Evolutionary conservation across 2,888 invertebrate species (phyloP), one percentile per base, ranked within the genome.

Genomic region (Rhingia rostrata): DNA sequence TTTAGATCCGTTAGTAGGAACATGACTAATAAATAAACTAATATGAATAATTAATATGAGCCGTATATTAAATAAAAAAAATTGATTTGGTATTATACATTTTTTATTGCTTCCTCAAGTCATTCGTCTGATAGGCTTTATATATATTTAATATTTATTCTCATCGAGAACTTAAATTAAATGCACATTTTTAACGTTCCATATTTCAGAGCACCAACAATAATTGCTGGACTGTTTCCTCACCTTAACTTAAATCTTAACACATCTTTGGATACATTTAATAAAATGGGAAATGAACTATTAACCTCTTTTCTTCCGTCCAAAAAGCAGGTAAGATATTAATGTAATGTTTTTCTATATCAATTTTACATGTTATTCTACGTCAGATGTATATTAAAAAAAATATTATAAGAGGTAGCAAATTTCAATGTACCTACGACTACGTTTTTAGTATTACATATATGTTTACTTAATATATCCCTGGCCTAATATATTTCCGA

Each of bases 161-260:
- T 6, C 4, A 12, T 12, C 6, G 4, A 43, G n/a, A 4, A 4
- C 4, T 4, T 4, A n/a, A 30, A 30, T 43, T 0, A 12, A 12
- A 9, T 4, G 14, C 35, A 14, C 9, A 5, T 9, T n/a, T 22
- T 67, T 58, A 51, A 32, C 6, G 56, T 49, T 60, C 12, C 0
- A 54, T 56, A 14, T 87, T 87, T 32, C 87, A 90, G 90, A 88
- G 90, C 90, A 41, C 89, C 90, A n/a, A 88, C 87, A 30, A 90
- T 90, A 70, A 89, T 90, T 82, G 88, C 90, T 69, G 88, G 88
- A 56, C 87, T 90, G 72, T 91, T 90, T 87, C 90, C 90, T 9
- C 88, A 90, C 77, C 87, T 90, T 33, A 90, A 91, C 86, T 86
- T 91, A 47, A 90, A 88, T 54, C 80, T 88, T 1, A 86, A 88